Base-by-base conservation (phyloP, 1,140 invertebrate genomes). In the Heliconius congener region DNA sequence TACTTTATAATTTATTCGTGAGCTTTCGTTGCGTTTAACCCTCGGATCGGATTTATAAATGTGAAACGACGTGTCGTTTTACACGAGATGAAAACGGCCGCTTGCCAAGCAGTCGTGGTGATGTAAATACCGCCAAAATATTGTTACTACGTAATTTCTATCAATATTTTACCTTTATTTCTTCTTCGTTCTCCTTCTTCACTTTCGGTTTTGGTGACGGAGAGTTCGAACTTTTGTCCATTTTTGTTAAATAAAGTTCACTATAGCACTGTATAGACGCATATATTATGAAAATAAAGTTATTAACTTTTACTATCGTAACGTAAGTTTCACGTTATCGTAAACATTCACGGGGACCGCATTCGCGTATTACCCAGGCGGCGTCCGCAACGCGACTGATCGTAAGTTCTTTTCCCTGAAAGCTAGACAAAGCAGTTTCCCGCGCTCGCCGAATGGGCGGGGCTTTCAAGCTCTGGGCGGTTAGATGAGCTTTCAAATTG, bases 181-280 rank as follows among this genome's bases (percentile, higher is more conserved):
- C 94, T 87, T 95, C 94, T 88, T 95, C 94, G 79, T 92, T 94
- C 82, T 95, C 94, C 85, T 95, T 95, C 87, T 95, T 95, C 82
- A 95, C 90, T 81, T 90, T 89, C 18, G 90, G 79, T 77, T 88
- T 86, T 8, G 94, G 90, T 50, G 92, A 81, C 11, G 80, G 74
- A 23, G 80, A 74, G 34, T 91, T 87, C 11, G 87, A 84, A 81
- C 90, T 92, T 81, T 84, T 91, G 84, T 90, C 91, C 94, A 95
- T 95, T 80, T 84, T 87, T 30, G 81, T 50, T 30, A 73, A 74
- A 77, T 42, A 85, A 77, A 84, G 76, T 84, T 79, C 87, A 86
- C 75, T 74, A 77, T 77, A 73, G 82, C 80, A 75, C 85, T 81
- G 13, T 79, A 80, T 82, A 82, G 77, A 83, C 27, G 18, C 84